Percentiles rank a stretch among this genome's conserved stretches.
phyloP scores from a whole-genome alignment of 2,113 vertebrate species.

The Lipotes vexillifer region DNA sequence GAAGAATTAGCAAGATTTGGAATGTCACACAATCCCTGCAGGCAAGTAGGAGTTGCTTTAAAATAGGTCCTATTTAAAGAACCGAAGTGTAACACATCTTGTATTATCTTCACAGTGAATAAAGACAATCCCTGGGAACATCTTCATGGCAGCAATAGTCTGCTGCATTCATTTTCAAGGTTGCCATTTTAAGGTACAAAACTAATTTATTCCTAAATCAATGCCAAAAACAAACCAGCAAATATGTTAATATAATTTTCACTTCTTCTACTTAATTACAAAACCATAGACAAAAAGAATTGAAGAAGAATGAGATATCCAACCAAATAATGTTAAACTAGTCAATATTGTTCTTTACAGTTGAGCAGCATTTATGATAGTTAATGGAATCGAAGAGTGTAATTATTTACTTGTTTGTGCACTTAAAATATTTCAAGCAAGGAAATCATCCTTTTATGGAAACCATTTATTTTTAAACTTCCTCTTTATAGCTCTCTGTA shows the following conservation, averaged over 20 bases:
- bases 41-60: constrained; percentile 13
- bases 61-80: constrained; percentile 21
- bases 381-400: not conserved
- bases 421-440: not conserved
- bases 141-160: not conserved
- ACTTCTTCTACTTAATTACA: not conserved
- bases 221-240: not conserved
- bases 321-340: not conserved
- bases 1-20: constrained; percentile 34
- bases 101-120: constrained; percentile 7
- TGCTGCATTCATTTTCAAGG: not conserved
- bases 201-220: not conserved
- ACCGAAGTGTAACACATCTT: not conserved
- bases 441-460: not conserved
- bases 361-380: not conserved
- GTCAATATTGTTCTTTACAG: not conserved
- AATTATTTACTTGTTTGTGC: not conserved
- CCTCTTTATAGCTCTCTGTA: not conserved
- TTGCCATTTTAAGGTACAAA: not conserved
- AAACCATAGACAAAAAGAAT: not conserved
- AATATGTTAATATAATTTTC: not conserved
- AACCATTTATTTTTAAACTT: not conserved
- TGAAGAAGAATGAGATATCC: not conserved
- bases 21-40: not conserved
- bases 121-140: not conserved